Percentiles rank a stretch among this genome's conserved stretches.
phyloP scores from a whole-genome alignment of 2,888 invertebrate species.

The Thymelicus sylvestris region DNA sequence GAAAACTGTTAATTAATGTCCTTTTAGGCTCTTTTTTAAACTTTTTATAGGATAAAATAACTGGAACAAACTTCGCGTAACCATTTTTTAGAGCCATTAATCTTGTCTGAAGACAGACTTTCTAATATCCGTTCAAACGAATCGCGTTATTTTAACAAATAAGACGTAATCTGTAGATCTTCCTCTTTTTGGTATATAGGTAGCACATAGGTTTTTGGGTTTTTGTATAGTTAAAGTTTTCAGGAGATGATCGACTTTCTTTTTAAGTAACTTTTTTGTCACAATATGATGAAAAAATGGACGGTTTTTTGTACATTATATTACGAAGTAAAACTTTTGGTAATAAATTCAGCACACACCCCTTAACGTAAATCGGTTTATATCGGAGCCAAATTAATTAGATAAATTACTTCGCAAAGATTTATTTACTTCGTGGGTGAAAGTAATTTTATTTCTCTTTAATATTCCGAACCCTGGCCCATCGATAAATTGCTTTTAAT shows the following conservation, averaged over 20 bases:
- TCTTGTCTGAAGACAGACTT: not conserved
- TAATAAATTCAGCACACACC: no score
- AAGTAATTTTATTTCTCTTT: slow-evolving; percentile 27
- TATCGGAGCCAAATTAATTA: slow-evolving; percentile 10
- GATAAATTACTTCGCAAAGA: slow-evolving; percentile 17
- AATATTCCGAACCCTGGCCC: slow-evolving; percentile 7
- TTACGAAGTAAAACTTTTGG: no score
- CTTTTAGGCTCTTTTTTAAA: no score
- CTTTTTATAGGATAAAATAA: not conserved
- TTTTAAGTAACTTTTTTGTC: no score
- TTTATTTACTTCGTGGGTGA: slow-evolving; percentile 15
- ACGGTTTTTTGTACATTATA: no score
- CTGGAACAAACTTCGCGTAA: not conserved
- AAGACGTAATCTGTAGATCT: not conserved
- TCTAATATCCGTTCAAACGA: not conserved
- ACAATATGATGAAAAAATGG: no score
- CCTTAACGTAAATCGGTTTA: not conserved
- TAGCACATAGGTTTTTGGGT: no score
- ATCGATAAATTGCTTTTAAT: slow-evolving; percentile 9
- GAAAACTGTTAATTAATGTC: no score
- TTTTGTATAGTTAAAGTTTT: no score
- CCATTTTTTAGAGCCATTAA: not conserved
- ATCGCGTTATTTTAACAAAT: not conserved
- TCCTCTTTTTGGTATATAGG: no score
- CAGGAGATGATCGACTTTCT: no score